Conservation (phyloP, 2,797 vertebrate species). For the Tolypeutes matacus region DNA sequence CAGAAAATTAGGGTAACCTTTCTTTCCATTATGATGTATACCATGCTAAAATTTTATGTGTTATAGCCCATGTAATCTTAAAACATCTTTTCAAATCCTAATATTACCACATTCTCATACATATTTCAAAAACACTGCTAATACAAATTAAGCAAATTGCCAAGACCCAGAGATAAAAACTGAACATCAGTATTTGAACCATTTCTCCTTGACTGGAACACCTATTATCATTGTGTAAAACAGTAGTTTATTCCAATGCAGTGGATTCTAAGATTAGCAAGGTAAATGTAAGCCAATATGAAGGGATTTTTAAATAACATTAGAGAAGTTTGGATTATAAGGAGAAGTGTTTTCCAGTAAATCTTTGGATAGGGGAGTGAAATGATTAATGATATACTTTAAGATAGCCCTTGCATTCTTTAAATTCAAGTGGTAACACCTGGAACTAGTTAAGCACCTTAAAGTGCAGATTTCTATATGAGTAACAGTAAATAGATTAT, state of each 20-base stretch:
- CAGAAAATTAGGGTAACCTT: too few relatives aligned
- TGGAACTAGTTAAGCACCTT: background rate
- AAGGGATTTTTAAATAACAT: background rate
- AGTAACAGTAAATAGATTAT: too few relatives aligned
- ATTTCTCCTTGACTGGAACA: background rate
- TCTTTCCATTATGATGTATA: background rate
- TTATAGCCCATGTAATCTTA: background rate
- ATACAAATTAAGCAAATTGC: background rate
- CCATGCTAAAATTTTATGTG: background rate
- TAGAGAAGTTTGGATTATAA: background rate
- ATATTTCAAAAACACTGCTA: background rate
- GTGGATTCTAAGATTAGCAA: accelerated
- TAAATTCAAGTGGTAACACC: accelerated
- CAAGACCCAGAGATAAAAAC: background rate
- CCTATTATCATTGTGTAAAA: background rate
- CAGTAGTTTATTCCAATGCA: accelerated
- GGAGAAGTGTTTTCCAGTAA: background rate
- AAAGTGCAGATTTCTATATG: background rate
- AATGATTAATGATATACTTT: background rate
- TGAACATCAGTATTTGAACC: background rate
- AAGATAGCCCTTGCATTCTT: background rate
- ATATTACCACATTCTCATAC: background rate
- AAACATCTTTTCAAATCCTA: background rate
- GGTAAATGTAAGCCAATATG: background rate
- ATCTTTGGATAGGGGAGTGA: background rate